Evolutionary conservation across 1,140 invertebrate species (phyloP), one percentile per base, ranked within the genome.

Genomic region (Eriosoma lanigerum): DNA sequence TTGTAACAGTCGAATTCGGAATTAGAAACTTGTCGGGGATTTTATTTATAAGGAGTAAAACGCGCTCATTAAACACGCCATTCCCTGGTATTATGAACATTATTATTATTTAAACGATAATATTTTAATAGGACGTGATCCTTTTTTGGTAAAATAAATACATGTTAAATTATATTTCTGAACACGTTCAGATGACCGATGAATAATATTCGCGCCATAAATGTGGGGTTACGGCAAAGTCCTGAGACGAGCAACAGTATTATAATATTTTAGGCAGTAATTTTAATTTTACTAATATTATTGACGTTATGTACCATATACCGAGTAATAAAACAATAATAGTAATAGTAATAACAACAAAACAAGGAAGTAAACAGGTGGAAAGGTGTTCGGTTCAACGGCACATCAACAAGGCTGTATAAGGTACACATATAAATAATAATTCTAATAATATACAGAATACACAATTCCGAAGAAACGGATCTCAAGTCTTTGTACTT

Each of bases 381-480:
- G 64, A 66, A 66, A 66, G 64, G 64, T 66, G 21, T 48, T 48
- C n/a, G 66, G 66, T 70, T 70, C 66, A 70, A 70, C 66, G 66
- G 44, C 66, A 48, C 17, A 4, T 38, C 44, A 24, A 48, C 66
- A 70, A 70, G 66, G 66, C 21, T 66, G n/a, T 64, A 32, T n/a
- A 12, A 12, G 48, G 48, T 50, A 17, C 12, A 50, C 3, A 17
- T n/a, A n/a, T n/a, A 50, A 17, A 50, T 17, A 17, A 26, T 48
- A 26, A n/a, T 62, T 24, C n/a, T 58, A 24, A 15, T n/a, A 58
- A 26, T 48, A 26, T 48, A 26, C n/a, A 70, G 12, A 70, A 4
- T 66, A n/a, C 44, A 26, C 24, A 70, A 48, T 70, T 48, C 24
- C 64, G 15, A 46, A 38, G 64, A 68, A 38, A 64, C 32, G 19